Base-by-base conservation (phyloP, 2,888 invertebrate species). In the Vesta saturnalis region DNA sequence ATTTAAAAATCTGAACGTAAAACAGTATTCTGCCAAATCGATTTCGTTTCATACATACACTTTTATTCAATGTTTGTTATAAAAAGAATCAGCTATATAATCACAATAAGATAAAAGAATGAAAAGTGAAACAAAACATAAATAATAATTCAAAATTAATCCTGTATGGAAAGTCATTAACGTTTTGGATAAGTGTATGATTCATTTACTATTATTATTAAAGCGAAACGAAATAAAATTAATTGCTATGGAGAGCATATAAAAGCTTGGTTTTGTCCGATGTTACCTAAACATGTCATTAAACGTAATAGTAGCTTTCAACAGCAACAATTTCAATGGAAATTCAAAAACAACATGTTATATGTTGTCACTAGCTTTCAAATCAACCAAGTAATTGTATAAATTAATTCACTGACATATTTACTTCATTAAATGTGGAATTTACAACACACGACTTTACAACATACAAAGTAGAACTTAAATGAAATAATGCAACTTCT, bases 231-330 rank as follows among this genome's bases (percentile, higher is more conserved):
- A 10, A 30, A 10, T 30, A 10, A 6, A 30, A 30, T 10, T 5
- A 30, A 30, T 30, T 30, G n/a, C n/a, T 30, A 6, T 6, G 5
- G 30, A 30, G 30, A 30, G 30, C 10, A 30, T 30, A 30, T n/a
- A n/a, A n/a, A 30, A 30, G 30, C 30, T 30, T 30, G 30, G 30
- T 10, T 30, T 30, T 30, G 10, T 30, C 5, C 39, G 2, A n/a
- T n/a, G n/a, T 39, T 39, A 39, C 39, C 39, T 39, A 39, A 39
- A 39, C 39, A 39, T 39, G 39, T 39, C 39, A 39, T 39, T 39
- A 39, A 1, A 39, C n/a, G n/a, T 39, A 39, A 39, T 39, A 39
- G 39, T 39, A 39, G 3, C 12, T 39, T 39, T n/a, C 8, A 39
- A 39, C 8, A n/a, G 3, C 23, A 23, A 23, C 39, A 39, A 39